Evolutionary conservation across 2,113 vertebrate genomes (phyloP).

Genomic region (Plotosus lineatus): DNA sequence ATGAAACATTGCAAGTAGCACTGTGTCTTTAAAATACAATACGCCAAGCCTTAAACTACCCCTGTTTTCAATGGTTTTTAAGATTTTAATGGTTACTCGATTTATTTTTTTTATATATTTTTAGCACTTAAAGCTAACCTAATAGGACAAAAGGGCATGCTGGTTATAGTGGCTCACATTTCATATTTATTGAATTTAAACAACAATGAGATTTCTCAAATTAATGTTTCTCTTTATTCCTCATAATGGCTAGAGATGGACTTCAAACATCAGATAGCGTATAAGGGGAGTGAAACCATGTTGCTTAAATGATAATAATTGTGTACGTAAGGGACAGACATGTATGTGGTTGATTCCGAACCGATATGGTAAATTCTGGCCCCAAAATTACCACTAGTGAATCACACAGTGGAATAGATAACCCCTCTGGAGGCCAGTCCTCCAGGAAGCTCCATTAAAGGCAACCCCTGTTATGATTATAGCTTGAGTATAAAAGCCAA

Average conservation of each 20-base stretch:
- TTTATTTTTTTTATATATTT: constrained; percentile 11
- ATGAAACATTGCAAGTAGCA: not conserved
- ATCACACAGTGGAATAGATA: constrained; percentile 30
- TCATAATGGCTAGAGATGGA: constrained; percentile 7
- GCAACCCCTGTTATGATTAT: constrained; percentile 9
- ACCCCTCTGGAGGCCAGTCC: not conserved
- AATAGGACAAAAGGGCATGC: constrained; percentile 23
- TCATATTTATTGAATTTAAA: constrained; percentile 33
- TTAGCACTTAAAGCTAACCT: not conserved
- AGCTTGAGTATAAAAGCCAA: constrained; percentile 24
- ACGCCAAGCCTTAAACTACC: constrained; percentile 19
- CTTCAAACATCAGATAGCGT: constrained; percentile 13
- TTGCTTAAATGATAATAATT: constrained; percentile 26
- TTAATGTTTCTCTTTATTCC: constrained; percentile 38
- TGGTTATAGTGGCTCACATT: constrained; percentile 19
- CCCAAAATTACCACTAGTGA: constrained; percentile 19
- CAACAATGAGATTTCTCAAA: not conserved
- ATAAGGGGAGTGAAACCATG: constrained; percentile 5
- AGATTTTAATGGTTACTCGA: constrained; percentile 15
- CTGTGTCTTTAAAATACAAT: not conserved
- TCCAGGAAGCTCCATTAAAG: constrained; percentile 8
- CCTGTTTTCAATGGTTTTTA: constrained; percentile 17
- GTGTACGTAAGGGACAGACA: too few relatives aligned
- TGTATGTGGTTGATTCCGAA: not conserved
- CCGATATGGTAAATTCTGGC: not conserved